Evolutionary conservation across 2,797 vertebrate genomes (phyloP).

Genomic region (Lepidocolaptes lacrymiger): DNA sequence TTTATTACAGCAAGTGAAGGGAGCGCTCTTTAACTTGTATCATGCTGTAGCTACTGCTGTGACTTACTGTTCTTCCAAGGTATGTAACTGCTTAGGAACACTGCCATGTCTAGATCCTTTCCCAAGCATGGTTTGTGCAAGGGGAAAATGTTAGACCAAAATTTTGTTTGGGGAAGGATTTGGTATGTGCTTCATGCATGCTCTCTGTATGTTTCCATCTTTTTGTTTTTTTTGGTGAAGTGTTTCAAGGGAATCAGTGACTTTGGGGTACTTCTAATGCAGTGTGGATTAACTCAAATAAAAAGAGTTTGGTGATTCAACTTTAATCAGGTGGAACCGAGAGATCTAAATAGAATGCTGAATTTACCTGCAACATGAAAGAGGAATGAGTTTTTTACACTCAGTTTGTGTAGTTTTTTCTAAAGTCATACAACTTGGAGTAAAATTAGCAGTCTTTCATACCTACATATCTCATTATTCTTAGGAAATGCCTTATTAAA

Average conservation of each 20-base stretch:
- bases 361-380: not conserved
- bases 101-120: not conserved
- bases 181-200: fast-evolving
- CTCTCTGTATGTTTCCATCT: not conserved
- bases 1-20: not conserved
- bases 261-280: not conserved
- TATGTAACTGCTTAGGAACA: not conserved
- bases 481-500: not conserved
- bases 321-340: not conserved
- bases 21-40: not conserved
- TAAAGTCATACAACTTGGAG: not conserved
- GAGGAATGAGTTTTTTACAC: not conserved
- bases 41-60: not conserved
- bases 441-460: not conserved
- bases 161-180: not conserved
- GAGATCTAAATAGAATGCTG: not conserved
- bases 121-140: not conserved
- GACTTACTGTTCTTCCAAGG: not conserved
- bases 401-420: not conserved
- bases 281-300: not conserved
- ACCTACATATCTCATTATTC: not conserved
- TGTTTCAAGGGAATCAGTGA: not conserved
- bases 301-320: not conserved
- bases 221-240: not conserved
- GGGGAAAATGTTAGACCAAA: not conserved